Evolutionary conservation across 2,797 vertebrate species (phyloP).

Genomic region (Spheniscus humboldti): DNA sequence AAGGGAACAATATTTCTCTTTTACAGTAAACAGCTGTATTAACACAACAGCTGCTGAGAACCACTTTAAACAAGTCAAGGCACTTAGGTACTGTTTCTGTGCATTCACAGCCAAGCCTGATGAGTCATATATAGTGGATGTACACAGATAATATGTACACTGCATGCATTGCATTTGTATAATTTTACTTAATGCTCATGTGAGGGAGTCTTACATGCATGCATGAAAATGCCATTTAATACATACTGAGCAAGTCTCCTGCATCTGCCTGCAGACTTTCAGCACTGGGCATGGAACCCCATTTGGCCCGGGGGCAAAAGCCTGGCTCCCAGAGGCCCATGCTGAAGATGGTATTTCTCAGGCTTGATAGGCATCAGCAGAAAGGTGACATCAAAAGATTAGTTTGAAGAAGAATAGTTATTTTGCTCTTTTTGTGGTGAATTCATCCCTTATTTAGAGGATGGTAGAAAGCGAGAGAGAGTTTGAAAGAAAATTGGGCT

Average conservation of each 20-base stretch:
- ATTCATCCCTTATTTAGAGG: background rate
- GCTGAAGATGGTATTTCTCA: background rate
- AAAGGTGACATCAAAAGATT: background rate
- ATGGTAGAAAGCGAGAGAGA: background rate
- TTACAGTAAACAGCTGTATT: background rate
- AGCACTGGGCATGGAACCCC: background rate
- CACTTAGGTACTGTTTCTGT: background rate
- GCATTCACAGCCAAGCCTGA: background rate
- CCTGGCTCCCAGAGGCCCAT: background rate
- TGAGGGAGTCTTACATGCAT: background rate
- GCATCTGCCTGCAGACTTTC: background rate
- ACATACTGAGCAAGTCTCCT: background rate
- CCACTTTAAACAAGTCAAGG: background rate
- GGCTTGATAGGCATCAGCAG: background rate
- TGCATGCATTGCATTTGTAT: background rate
- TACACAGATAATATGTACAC: background rate
- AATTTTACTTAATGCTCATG: background rate
- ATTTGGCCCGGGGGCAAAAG: background rate
- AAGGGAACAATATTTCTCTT: background rate
- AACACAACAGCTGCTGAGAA: background rate
- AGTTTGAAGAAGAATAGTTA: background rate
- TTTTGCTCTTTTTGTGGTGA: background rate
- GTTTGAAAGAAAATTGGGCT: background rate
- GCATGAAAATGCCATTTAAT: background rate
- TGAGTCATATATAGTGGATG: background rate